phyloP scores from a whole-genome alignment of 2,888 invertebrate genomes.

The Heteromurus nitidus region DNA sequence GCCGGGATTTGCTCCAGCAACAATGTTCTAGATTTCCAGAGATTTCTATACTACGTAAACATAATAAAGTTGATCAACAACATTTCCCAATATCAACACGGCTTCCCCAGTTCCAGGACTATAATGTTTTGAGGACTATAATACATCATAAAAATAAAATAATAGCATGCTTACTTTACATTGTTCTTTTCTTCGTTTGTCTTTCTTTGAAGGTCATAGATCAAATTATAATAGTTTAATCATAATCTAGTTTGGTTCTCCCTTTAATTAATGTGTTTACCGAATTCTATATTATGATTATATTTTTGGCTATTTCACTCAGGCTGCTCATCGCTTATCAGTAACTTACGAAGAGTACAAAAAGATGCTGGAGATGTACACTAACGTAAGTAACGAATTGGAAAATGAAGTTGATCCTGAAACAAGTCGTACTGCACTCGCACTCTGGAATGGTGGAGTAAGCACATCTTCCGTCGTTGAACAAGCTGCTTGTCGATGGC shows the following conservation, averaged over 20 bases:
- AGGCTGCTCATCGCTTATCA: constrained; percentile 77
- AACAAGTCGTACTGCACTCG: constrained; percentile 42
- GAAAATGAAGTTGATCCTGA: constrained; percentile 33
- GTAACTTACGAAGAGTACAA: constrained; percentile 79
- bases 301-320: constrained; percentile 11
- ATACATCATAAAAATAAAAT: too few relatives aligned
- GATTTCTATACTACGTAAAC: too few relatives aligned
- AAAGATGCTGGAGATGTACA: constrained; percentile 76
- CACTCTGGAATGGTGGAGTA: constrained; percentile 69
- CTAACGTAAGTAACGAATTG: constrained; percentile 69
- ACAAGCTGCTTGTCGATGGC: constrained; percentile 83
- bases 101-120: too few relatives aligned
- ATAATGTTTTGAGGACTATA: too few relatives aligned
- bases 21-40: too few relatives aligned
- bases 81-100: too few relatives aligned
- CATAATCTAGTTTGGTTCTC: too few relatives aligned
- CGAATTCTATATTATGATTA: neutral
- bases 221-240: too few relatives aligned
- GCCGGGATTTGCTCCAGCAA: too few relatives aligned
- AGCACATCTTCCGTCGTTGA: constrained; percentile 70
- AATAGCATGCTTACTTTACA: neutral
- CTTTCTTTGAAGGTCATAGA: neutral
- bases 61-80: too few relatives aligned
- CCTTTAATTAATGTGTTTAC: too few relatives aligned
- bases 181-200: neutral